phyloP scores from a whole-genome alignment of 2,888 invertebrate genomes.

The Apotomis turbidana region DNA sequence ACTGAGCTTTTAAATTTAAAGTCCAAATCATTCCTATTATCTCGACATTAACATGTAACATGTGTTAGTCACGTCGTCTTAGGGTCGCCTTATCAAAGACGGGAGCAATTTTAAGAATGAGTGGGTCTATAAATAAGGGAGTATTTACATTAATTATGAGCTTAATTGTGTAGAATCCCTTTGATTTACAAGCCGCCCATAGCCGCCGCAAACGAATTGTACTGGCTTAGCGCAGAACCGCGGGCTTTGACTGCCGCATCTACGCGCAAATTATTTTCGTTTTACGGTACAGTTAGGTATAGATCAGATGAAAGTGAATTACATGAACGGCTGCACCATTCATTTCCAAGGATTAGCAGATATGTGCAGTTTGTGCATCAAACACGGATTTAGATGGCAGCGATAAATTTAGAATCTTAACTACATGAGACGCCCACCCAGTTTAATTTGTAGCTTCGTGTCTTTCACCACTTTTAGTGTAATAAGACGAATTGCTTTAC shows the following conservation, averaged over 20 bases:
- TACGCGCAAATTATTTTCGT: conserved; percentile 80
- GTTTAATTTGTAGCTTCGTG: conserved; percentile 32
- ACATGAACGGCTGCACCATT: conserved; percentile 73
- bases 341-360: conserved; percentile 73
- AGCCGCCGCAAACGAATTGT: conserved; percentile 81
- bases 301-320: conserved; percentile 76
- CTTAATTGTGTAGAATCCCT: conserved; percentile 83
- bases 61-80: conserved; percentile 76
- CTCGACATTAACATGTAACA: conserved; percentile 72
- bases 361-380: conserved; percentile 51
- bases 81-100: conserved; percentile 72
- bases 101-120: conserved; percentile 80
- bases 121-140: conserved; percentile 79
- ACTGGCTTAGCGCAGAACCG: conserved; percentile 79
- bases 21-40: conserved; percentile 61
- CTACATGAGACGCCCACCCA: conserved; percentile 39
- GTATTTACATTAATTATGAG: conserved; percentile 83
- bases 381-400: conserved; percentile 44
- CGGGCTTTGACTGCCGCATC: conserved; percentile 67
- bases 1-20: conserved; percentile 50
- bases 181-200: conserved; percentile 82
- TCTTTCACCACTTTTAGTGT: conserved; percentile 17
- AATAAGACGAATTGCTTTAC: background rate
- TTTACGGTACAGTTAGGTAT: conserved; percentile 59
- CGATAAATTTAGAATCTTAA: conserved; percentile 47